Conservation (phyloP, 2,888 invertebrate species). For the Tuta absoluta region DNA sequence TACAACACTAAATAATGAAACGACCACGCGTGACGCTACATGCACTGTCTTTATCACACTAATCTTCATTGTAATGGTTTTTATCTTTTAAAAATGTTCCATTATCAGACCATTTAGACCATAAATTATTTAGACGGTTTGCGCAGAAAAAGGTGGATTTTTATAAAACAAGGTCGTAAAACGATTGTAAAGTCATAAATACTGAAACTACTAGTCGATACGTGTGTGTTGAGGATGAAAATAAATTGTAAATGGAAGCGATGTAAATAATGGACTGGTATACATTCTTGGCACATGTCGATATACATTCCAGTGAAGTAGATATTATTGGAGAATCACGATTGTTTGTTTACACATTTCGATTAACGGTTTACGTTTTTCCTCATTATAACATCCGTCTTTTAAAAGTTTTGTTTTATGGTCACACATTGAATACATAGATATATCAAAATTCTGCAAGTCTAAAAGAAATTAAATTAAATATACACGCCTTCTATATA, state of each 20-base stretch:
- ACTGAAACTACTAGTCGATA: constrained; percentile 25
- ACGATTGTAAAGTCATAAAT: constrained; percentile 6
- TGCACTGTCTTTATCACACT: constrained; percentile 60
- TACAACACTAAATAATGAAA: constrained; percentile 31
- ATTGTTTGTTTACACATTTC: neutral
- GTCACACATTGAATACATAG: no score
- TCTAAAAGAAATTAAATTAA: no score
- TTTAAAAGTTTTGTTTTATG: no score
- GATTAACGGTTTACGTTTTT: neutral
- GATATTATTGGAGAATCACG: constrained; percentile 29
- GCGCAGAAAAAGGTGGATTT: constrained; percentile 45
- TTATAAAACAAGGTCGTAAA: constrained; percentile 1
- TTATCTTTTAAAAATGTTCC: constrained; percentile 57
- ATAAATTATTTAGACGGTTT: constrained; percentile 65
- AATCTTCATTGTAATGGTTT: constrained; percentile 56
- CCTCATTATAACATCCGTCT: neutral
- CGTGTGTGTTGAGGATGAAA: constrained; percentile 42
- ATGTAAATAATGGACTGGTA: constrained; percentile 24
- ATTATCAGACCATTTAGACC: constrained; percentile 57
- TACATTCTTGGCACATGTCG: constrained; percentile 41
- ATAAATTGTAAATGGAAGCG: constrained; percentile 47
- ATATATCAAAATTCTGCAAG: no score
- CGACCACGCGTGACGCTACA: constrained; percentile 33
- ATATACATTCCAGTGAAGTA: constrained; percentile 19
- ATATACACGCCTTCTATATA: no score